Conservation (phyloP, 2,113 vertebrate genomes). For the Ochotona princeps region DNA sequence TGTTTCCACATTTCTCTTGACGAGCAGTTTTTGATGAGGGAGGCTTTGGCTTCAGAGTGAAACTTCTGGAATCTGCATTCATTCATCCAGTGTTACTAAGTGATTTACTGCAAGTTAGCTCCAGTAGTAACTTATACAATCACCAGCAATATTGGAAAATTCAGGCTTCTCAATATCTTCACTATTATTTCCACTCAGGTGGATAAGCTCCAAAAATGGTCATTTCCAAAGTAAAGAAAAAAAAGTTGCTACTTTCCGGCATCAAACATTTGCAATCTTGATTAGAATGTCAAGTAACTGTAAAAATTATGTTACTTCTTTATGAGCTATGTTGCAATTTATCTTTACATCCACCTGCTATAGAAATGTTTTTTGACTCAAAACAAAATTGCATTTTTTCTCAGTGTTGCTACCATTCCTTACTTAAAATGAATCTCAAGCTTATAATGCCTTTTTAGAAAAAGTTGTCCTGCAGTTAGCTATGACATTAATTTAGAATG, state of each 20-base stretch:
- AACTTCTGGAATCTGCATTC: not conserved
- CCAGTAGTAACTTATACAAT: not conserved
- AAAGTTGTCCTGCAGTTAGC: not conserved
- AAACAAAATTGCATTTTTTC: conserved; percentile 35
- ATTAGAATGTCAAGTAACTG: not conserved
- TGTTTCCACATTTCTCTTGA: not conserved
- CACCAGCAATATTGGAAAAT: not conserved
- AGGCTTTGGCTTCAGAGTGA: not conserved
- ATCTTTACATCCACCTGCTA: not conserved
- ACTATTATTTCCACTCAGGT: not conserved
- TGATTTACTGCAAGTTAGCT: not conserved
- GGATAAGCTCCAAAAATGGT: too few relatives aligned
- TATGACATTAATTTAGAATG: not conserved
- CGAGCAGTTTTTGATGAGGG: not conserved
- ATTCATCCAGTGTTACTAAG: not conserved
- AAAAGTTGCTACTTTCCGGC: not conserved
- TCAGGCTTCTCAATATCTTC: not conserved
- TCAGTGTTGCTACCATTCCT: not conserved
- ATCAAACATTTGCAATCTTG: not conserved
- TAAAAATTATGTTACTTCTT: not conserved
- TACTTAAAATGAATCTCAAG: conserved; percentile 51
- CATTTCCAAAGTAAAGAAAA: not conserved
- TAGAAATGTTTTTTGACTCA: conserved; percentile 40
- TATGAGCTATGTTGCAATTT: not conserved
- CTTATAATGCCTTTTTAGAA: conserved; percentile 16